Base-by-base conservation (phyloP, 2,888 invertebrate genomes). In the Lithodes maja region DNA sequence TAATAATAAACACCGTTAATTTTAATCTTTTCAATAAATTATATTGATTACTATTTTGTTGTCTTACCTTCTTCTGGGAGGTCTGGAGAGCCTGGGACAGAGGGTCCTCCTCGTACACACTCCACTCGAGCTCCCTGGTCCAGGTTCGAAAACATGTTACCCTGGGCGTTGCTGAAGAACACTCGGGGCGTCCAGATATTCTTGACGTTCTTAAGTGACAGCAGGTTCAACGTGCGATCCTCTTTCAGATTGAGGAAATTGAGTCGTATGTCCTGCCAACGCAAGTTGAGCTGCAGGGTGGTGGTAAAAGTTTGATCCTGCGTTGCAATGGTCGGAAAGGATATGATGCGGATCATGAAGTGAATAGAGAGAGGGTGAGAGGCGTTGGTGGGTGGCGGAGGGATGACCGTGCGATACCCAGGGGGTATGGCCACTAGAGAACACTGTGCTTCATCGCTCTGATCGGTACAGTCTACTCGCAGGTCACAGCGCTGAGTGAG, bases 251-350 rank as follows among this genome's bases (percentile, higher is more conserved):
- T 91, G 52, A 80, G 86, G 55, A 79, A 91, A 53, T 86, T 83
- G 75, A 91, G 84, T 0, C 91, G 68, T 1, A 54, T 71, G 79
- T 91, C 91, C 69, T 85, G 86, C 91, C 91, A 91, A n/a, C 68
- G 79, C 3, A 91, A 82, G 3, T 49, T 61, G 3, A 89, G 85
- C 12, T 82, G 75, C 17, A 91, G 80, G 9, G 71, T 86, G 2
- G 83, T 69, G 9, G 85, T 85, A 71, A 89, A 89, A 12, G 74
- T 83, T 12, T 89, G 89, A 50, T 91, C 86, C 55, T 91, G 88
- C 3, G 91, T 90, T 53, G 78, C 88, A 17, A 91, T 91, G n/a
- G 75, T 85, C 7, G 91, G 91, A 69, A 91, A 91, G 49, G 91
- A 74, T 15, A 85, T 88, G 33, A 89, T 15, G 49, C 75, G 33